Conservation (phyloP, 1,140 invertebrate genomes). For the Zelostemma sp. region DNA sequence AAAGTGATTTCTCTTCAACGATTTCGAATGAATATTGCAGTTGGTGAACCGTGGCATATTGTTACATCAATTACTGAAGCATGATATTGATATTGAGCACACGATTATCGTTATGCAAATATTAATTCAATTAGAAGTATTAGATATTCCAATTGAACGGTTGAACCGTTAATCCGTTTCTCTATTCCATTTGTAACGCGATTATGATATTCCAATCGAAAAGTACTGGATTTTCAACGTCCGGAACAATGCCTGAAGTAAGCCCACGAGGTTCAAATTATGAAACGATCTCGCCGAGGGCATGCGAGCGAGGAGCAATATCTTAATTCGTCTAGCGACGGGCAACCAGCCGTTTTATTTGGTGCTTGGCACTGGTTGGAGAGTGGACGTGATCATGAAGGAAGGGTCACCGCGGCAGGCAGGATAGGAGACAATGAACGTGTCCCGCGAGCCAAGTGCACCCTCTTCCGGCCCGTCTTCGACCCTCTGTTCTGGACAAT, state of each 20-base stretch:
- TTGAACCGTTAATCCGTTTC: too few species aligned
- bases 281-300: not conserved
- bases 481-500: constrained; percentile 35
- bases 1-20: not conserved
- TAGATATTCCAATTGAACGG: too few species aligned
- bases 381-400: constrained; percentile 43
- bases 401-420: constrained; percentile 45
- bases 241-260: not conserved
- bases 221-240: too few species aligned
- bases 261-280: not conserved
- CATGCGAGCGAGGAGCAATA: constrained; percentile 11
- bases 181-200: too few species aligned
- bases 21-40: not conserved
- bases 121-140: too few species aligned
- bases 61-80: too few species aligned
- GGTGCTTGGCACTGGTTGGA: constrained; percentile 38
- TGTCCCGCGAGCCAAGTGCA: constrained; percentile 58
- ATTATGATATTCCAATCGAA: too few species aligned
- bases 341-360: constrained; percentile 37
- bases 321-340: constrained; percentile 27
- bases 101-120: too few species aligned
- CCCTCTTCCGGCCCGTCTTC: constrained; percentile 18
- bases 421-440: constrained; percentile 57
- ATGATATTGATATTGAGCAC: too few species aligned
- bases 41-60: not conserved